Percentiles rank a stretch among this genome's conserved stretches.
phyloP scores from a whole-genome alignment of 2,797 vertebrate species.

The Lindbergichthys nudifrons region DNA sequence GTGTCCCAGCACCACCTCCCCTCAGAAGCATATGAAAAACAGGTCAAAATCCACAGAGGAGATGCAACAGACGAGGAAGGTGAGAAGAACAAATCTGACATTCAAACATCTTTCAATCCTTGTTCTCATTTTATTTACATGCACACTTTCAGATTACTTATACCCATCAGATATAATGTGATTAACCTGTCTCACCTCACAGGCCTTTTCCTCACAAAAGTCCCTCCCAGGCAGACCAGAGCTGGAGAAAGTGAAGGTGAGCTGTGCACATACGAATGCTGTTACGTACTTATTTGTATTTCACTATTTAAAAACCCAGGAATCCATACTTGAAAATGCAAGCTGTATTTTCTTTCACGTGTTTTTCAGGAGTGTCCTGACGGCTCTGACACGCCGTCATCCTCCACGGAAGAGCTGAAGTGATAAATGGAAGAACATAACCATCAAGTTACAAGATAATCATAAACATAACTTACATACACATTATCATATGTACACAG shows the following conservation, averaged over 20 bases:
- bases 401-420: constrained; percentile 82
- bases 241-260: constrained; percentile 86
- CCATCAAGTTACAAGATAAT: constrained; percentile 23
- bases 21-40: constrained; percentile 88
- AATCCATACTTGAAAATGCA: neutral
- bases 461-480: constrained; percentile 30
- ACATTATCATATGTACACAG: constrained; percentile 44
- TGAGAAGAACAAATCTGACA: constrained; percentile 46
- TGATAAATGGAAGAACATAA: constrained; percentile 48
- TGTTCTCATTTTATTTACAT: too few species aligned
- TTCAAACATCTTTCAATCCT: neutral
- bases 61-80: constrained; percentile 88
- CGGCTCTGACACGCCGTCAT: constrained; percentile 71
- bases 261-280: neutral
- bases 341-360: neutral
- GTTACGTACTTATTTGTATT: neutral
- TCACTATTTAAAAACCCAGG: neutral
- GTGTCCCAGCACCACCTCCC: constrained; percentile 82
- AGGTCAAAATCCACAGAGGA: constrained; percentile 90
- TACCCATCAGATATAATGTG: neutral
- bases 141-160: neutral
- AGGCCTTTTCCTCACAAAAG: constrained; percentile 89
- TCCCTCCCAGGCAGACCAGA: constrained; percentile 88
- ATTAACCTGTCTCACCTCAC: constrained; percentile 16
- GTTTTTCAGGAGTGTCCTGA: constrained; percentile 80